Conservation (phyloP, 2,888 invertebrate species). For the Tubiluchus corallicola region DNA sequence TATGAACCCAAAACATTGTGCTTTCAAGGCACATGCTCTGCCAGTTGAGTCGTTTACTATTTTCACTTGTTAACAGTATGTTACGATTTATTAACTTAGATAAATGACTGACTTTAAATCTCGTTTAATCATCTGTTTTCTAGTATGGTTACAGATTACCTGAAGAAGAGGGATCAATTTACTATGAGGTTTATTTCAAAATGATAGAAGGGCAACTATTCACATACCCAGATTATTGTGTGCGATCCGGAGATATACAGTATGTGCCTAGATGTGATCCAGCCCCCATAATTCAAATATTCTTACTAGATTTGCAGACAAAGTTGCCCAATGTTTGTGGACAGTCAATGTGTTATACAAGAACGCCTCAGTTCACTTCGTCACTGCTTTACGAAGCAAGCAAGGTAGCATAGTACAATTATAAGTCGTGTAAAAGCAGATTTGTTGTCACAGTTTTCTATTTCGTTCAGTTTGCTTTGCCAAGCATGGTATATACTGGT, state of each 20-base stretch:
- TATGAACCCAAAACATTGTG: too few relatives aligned
- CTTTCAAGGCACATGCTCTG: too few relatives aligned
- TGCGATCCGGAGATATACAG: slow-evolving; percentile 18
- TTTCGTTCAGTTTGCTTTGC: too few relatives aligned
- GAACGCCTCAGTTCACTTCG: not conserved
- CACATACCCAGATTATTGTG: slow-evolving; percentile 23
- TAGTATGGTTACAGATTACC: slow-evolving; percentile 27
- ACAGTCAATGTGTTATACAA: slow-evolving; percentile 13
- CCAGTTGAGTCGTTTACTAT: too few relatives aligned
- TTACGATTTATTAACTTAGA: too few relatives aligned
- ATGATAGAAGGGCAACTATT: slow-evolving; percentile 21
- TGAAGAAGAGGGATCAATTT: slow-evolving; percentile 22
- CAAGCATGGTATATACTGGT: too few relatives aligned
- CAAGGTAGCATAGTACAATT: too few relatives aligned
- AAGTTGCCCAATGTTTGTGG: slow-evolving; percentile 22
- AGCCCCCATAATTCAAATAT: slow-evolving; percentile 18
- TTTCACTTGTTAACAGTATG: too few relatives aligned
- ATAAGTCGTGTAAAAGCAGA: too few relatives aligned
- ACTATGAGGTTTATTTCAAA: slow-evolving; percentile 23
- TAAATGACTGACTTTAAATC: not conserved
- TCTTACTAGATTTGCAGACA: slow-evolving; percentile 19
- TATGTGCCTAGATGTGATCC: slow-evolving; percentile 19
- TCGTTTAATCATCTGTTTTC: slow-evolving; percentile 10
- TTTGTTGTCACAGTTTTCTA: too few relatives aligned
- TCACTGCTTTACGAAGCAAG: not conserved